phyloP scores from a whole-genome alignment of 2,888 invertebrate species.

The Allacma fusca region DNA sequence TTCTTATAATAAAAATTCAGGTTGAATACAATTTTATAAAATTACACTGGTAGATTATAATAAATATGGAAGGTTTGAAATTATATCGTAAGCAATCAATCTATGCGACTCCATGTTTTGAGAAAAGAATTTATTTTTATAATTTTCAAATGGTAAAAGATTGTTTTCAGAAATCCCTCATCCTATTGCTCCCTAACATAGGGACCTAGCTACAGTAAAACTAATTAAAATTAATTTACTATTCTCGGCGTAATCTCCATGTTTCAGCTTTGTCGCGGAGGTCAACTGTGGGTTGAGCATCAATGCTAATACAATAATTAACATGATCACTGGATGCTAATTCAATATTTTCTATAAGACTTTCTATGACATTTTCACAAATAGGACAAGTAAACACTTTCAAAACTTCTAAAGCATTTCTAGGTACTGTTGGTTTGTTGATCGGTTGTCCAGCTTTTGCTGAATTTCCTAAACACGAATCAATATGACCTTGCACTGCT shows the following conservation, averaged over 20 bases:
- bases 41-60: neutral
- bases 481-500: conserved; percentile 40
- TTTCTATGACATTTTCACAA: conserved; percentile 36
- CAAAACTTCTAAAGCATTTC: neutral
- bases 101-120: too few species aligned
- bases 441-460: neutral
- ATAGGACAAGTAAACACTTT: conserved; percentile 46
- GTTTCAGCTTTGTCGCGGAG: neutral
- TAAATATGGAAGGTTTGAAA: neutral
- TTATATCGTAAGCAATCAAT: too few species aligned
- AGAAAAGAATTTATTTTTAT: too few species aligned
- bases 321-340: conserved; percentile 40
- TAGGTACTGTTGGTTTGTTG: neutral
- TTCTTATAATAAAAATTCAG: too few species aligned
- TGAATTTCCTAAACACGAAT: conserved; percentile 24
- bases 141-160: too few species aligned
- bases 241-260: neutral
- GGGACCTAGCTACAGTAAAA: too few species aligned
- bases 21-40: too few species aligned
- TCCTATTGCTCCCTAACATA: too few species aligned
- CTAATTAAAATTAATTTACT: too few species aligned
- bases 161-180: too few species aligned
- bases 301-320: conserved; percentile 17
- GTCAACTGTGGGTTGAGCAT: neutral
- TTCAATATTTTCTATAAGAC: conserved; percentile 29